Base-by-base conservation (phyloP, 2,888 invertebrate genomes). In the Andricus curvator region DNA sequence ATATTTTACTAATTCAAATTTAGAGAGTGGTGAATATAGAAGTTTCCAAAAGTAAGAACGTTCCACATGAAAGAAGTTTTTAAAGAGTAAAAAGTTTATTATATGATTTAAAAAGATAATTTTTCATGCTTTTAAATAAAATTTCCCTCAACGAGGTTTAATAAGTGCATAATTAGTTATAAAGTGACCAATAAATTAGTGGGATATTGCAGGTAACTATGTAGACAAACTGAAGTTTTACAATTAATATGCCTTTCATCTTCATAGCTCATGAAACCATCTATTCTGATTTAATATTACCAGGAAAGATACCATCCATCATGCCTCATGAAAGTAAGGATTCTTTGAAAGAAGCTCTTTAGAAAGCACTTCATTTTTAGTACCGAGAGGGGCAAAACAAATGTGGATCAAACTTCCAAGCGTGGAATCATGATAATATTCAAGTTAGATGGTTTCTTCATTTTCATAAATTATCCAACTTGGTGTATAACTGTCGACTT, bases 271-370 rank as follows among this genome's bases (percentile, higher is more conserved):
- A 17, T 74, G 51, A 56, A 74, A 25, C 29, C 29, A 25, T 74
- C 51, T 56, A 33, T 74, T n/a, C 70, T 74, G 51, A 74, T 74
- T 74, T 74, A 74, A 74, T 74, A 74, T 74, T 37, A 33, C 48
- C 9, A 33, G 48, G 11, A 29, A 29, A 48, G 51, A 68, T 56
- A 56, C 29, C 74, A 74, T 74, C 74, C 56, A 74, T 56, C 74
- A 74, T 74, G 29, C 33, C 33, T 17, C 5, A 17, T n/a, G 74
- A 29, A 56, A 56, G 74, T 74, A n/a, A 56, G 51, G 48, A 56
- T 74, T 56, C 56, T 74, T 74, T 17, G 4, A 70, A 56, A 74
- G 51, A n/a, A 74, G 8, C n/a, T 51, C 51, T 70, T 22, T 15
- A n/a, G 51, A 48, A 56, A 29, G 33, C 13, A 74, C 29, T 20